Evolutionary conservation across 2,113 vertebrate genomes (phyloP), one percentile per base, ranked within the genome.

Genomic region (Dicerorhinus sumatrensis): DNA sequence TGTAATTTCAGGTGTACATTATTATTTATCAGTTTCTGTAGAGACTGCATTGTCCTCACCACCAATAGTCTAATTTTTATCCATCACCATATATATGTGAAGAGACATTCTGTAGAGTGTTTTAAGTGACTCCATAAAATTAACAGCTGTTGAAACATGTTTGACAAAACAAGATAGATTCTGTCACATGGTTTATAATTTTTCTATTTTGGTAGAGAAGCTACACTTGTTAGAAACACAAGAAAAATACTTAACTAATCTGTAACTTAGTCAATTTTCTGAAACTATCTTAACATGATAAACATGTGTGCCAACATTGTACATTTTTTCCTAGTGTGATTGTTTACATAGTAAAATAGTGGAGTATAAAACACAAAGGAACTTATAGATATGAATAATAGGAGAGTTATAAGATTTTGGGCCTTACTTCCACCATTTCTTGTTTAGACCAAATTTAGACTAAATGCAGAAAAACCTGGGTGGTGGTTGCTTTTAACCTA

Each of bases 191-290:
- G 42, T 51, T 62, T 67, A 20, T 93, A 18, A 51, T 20, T 87
- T 46, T 69, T 70, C 51, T 23, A 13, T 75, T 87, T 96, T 62
- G 42, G 70, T 70, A 80, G 76, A 72, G 46, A 89, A 76, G 42
- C 75, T 96, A 70, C 31, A 39, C 33, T 63, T 76, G 29, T 83
- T 75, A 72, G 62, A 96, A 96, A 70, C 33, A 72, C 88, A 72
- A n/a, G 8, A 29, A 85, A 69, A 82, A 58, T 18, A 36, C 18
- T 42, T 67, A 46, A 23, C 62, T 58, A 62, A 33, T 69, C 48
- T 62, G 36, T 76, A n/a, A 42, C 9, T 91, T 75, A 75, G 29
- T 75, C 21, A 21, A 39, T 94, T 86, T 87, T 91, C 60, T 90
- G 65, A 76, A 42, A n/a, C 69, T 51, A 46, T 82, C 14, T 84